These are phyloP conservation scores for Epinephelus moara DNA, from an alignment of 2,113 vertebrate species.

Conservation along the genomic window DNA sequence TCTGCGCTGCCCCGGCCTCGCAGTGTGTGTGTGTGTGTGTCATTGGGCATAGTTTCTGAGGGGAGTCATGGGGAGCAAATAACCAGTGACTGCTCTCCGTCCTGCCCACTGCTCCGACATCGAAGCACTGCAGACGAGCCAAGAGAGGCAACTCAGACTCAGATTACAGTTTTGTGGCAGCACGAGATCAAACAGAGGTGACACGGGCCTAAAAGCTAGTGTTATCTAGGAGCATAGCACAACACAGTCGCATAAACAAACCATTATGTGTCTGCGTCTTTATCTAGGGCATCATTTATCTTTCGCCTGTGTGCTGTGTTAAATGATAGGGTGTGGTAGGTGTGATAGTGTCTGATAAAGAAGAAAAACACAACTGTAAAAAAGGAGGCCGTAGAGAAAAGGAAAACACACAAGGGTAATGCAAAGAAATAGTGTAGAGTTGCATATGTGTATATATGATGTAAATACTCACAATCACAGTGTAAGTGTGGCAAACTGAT, in stretches of 20 bases:
- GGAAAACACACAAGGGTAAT: constrained; percentile 41
- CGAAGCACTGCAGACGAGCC: constrained; percentile 22
- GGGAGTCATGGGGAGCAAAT: constrained; percentile 70
- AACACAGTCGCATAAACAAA: constrained; percentile 44
- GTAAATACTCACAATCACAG: constrained; percentile 95
- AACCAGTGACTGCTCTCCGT: constrained; percentile 44
- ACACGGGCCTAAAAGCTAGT: not conserved
- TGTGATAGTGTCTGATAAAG: constrained; percentile 16
- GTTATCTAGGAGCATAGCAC: constrained; percentile 23
- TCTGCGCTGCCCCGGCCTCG: constrained; percentile 1
- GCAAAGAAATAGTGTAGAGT: constrained; percentile 47
- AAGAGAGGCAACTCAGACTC: constrained; percentile 15
- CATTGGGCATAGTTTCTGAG: constrained; percentile 70
- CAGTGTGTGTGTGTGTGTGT: not conserved
- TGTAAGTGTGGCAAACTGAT: constrained; percentile 98
- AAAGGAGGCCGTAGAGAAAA: not conserved
- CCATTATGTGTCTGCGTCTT: constrained; percentile 5
- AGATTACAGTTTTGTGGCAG: constrained; percentile 9
- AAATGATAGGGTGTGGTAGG: not conserved
- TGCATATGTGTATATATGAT: constrained; percentile 59
- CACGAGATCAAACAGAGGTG: constrained; percentile 23
- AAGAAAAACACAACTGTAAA: not conserved
- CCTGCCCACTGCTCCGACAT: constrained; percentile 45
- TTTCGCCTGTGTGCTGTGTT: constrained; percentile 1
- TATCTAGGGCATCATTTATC: constrained; percentile 23